Conservation (phyloP, 2,888 invertebrate genomes). For the Petrolisthes manimaculis region DNA sequence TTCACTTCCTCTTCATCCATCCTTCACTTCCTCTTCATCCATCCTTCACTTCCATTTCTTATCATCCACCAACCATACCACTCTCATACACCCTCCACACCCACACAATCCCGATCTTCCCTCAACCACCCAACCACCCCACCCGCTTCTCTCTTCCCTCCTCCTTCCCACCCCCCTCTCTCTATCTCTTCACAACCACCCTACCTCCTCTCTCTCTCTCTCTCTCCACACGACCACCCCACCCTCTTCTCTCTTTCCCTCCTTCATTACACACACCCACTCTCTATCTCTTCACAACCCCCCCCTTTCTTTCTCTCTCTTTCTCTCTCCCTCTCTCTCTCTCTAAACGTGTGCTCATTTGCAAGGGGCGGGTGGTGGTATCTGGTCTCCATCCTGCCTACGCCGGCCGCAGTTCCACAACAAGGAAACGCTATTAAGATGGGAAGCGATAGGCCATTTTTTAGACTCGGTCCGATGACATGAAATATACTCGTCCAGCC, state of each 20-base stretch:
- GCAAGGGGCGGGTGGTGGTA: constrained; percentile 41
- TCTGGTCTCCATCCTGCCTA: constrained; percentile 41
- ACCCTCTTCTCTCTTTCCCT: not conserved
- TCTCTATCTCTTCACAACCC: not conserved
- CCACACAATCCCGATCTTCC: not conserved
- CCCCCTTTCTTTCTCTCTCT: constrained; percentile 2
- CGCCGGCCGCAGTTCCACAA: constrained; percentile 43
- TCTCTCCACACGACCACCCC: not conserved
- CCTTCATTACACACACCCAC: not conserved
- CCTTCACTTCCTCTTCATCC: not conserved
- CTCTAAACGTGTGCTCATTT: constrained; percentile 43
- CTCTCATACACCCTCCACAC: not conserved
- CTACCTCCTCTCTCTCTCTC: constrained; percentile 14
- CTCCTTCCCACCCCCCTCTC: not conserved
- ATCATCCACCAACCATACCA: not conserved
- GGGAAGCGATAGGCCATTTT: constrained; percentile 46
- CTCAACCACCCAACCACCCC: not conserved
- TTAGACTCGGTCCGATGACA: constrained; percentile 50
- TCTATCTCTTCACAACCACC: not conserved
- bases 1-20: not conserved
- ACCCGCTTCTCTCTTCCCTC: not conserved
- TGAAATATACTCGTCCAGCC: constrained; percentile 58
- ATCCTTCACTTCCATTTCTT: not conserved
- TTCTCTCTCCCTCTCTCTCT: constrained; percentile 12
- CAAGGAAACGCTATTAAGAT: constrained; percentile 64